Evolutionary conservation across 35 echinoderm and acorn worm species (phyloP), one percentile per base, ranked within the genome.

Genomic region (Stichopus chloronotus): DNA sequence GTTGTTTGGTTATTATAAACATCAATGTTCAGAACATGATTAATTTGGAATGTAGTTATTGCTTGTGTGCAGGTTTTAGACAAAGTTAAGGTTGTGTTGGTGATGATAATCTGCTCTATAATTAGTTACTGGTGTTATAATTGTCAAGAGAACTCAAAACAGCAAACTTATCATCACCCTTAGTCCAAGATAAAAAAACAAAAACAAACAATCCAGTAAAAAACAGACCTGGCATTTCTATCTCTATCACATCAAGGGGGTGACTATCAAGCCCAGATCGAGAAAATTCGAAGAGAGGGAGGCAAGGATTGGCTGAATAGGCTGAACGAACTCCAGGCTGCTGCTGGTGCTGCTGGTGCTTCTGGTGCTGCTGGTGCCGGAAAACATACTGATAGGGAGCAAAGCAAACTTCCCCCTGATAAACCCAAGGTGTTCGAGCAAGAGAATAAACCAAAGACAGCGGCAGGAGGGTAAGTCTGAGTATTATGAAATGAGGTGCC

Each of bases 241-340:
- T 20, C 0, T 92, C 4, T 83, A 71, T 56, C 59, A 71, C 8
- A 71, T 58, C 30, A 16, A 89, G 87, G 23, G 43, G 71, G 79
- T 52, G 95, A 94, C n/a, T 98, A 91, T 84, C 92, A 93, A 24
- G 93, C 97, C 20, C 91, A 96, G 72, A 93, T 98, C 43, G 95
- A 98, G 79, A 91, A 93, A 21, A 86, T 98, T 5, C 95, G 93
- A 23, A 68, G 91, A 71, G 93, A 96, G 72, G 95, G 97, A 68
- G 97, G 97, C 11, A 81, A 96, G 86, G 79, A 94, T 9, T 98
- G 97, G 97, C 78, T 98, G 68, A 86, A 72, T 7, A 92, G 94
- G 24, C 87, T 98, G 3, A 98, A 98, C 71, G 97, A 98, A 76
- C 57, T 98, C 13, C 95, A 94, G 24, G 65, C 87, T 52, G 20